Conservation (phyloP, 1,140 invertebrate species). For the Trichoplusia ni region DNA sequence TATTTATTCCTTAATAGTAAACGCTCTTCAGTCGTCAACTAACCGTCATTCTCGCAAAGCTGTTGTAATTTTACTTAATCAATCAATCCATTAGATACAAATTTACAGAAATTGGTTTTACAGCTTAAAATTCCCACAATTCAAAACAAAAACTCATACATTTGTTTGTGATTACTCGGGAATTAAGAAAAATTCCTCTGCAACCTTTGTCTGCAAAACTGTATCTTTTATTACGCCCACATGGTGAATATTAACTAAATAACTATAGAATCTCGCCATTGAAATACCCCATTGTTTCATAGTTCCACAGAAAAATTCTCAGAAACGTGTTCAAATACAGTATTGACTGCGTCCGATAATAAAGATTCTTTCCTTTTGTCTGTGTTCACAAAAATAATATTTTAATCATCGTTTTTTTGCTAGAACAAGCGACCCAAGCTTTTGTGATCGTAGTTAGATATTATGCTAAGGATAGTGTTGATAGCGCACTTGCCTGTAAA, state of each 20-base stretch:
- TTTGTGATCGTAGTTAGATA: slow-evolving; percentile 61
- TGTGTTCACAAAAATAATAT: slow-evolving; percentile 43
- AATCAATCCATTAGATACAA: too few relatives aligned
- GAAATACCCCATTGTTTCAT: slow-evolving; percentile 62
- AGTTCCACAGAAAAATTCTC: slow-evolving; percentile 54
- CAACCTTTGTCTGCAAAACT: slow-evolving; percentile 14
- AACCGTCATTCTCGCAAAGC: too few relatives aligned
- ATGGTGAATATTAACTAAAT: slow-evolving; percentile 56
- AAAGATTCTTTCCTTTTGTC: slow-evolving; percentile 54
- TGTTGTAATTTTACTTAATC: too few relatives aligned
- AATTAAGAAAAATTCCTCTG: slow-evolving; percentile 3
- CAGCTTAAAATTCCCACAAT: too few relatives aligned
- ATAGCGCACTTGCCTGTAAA: too few relatives aligned
- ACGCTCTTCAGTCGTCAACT: too few relatives aligned
- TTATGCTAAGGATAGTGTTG: slow-evolving; percentile 18
- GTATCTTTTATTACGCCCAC: slow-evolving; percentile 31
- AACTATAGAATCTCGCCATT: slow-evolving; percentile 32
- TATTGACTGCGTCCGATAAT: slow-evolving; percentile 75
- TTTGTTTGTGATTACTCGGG: slow-evolving; percentile 16
- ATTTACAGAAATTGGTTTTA: too few relatives aligned
- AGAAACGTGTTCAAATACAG: slow-evolving; percentile 55
- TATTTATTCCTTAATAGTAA: too few relatives aligned
- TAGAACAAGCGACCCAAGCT: slow-evolving; percentile 36
- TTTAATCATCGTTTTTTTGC: slow-evolving; percentile 69
- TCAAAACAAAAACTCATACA: slow-evolving; percentile 2